Conservation (phyloP, 1,140 invertebrate species). For the Aricia agestis region DNA sequence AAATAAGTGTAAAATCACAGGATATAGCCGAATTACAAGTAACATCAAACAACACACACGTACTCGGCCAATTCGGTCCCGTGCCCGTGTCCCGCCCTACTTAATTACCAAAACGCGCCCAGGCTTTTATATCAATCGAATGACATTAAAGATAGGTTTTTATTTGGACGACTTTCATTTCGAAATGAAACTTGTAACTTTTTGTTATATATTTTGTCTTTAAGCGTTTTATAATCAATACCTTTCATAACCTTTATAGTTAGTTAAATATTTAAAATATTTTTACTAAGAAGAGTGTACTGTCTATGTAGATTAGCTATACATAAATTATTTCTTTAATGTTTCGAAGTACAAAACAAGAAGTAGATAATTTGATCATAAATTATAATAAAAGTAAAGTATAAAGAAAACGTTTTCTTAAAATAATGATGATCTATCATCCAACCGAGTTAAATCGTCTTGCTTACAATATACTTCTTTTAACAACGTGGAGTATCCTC, state of each 20-base stretch:
- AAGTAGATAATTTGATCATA: background rate
- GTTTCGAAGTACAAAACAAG: background rate
- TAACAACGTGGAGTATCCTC: background rate
- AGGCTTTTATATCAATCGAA: slow-evolving; percentile 12
- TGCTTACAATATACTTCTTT: background rate
- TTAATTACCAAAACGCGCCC: slow-evolving; percentile 13
- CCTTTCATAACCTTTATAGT: no score
- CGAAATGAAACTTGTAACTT: background rate
- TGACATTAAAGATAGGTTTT: slow-evolving; percentile 11
- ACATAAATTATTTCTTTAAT: background rate
- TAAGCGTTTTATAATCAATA: no score
- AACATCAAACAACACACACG: background rate
- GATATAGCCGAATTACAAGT: background rate
- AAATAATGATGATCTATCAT: background rate
- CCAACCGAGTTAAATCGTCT: background rate
- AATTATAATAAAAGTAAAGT: background rate
- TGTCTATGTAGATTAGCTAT: no score
- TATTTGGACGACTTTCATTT: background rate
- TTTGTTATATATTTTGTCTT: background rate
- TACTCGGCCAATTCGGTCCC: background rate
- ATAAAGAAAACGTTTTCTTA: background rate
- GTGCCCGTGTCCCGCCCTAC: background rate
- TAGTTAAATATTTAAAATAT: no score
- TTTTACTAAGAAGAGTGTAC: no score
- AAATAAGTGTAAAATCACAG: background rate